phyloP scores from a whole-genome alignment of 2,888 invertebrate genomes.

The Drosophila paracracens region DNA sequence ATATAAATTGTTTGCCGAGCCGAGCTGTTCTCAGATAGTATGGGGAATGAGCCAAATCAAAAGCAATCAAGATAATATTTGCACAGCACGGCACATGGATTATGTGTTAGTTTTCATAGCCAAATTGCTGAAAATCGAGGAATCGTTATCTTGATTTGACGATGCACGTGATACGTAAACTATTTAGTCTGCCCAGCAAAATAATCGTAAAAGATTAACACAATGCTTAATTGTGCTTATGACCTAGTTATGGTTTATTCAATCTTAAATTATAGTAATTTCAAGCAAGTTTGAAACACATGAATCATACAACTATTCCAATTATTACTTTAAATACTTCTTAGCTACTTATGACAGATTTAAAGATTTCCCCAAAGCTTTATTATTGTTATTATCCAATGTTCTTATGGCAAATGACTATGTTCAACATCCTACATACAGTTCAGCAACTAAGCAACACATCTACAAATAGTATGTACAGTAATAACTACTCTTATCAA shows the following conservation, averaged over 20 bases:
- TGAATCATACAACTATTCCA: not conserved
- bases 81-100: conserved; percentile 47
- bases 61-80: conserved; percentile 72
- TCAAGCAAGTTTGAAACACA: not conserved
- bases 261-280: not conserved
- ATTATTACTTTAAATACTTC: not conserved
- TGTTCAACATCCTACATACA: too few relatives aligned
- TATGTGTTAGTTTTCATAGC: conserved; percentile 49
- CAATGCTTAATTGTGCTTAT: not conserved
- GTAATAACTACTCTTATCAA: too few relatives aligned
- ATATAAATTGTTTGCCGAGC: conserved; percentile 56
- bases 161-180: conserved; percentile 26
- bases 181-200: conserved; percentile 8
- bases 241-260: not conserved
- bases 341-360: not conserved
- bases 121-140: conserved; percentile 3
- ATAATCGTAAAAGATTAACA: conserved; percentile 5
- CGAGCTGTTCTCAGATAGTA: conserved; percentile 3
- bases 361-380: not conserved
- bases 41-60: conserved; percentile 61
- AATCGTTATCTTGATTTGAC: conserved; percentile 40
- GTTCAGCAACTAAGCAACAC: too few relatives aligned
- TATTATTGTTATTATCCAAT: too few relatives aligned
- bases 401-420: too few relatives aligned
- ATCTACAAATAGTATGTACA: too few relatives aligned